Conservation (phyloP, 2,888 invertebrate genomes). For the Hirtodrosophila cameraria region DNA sequence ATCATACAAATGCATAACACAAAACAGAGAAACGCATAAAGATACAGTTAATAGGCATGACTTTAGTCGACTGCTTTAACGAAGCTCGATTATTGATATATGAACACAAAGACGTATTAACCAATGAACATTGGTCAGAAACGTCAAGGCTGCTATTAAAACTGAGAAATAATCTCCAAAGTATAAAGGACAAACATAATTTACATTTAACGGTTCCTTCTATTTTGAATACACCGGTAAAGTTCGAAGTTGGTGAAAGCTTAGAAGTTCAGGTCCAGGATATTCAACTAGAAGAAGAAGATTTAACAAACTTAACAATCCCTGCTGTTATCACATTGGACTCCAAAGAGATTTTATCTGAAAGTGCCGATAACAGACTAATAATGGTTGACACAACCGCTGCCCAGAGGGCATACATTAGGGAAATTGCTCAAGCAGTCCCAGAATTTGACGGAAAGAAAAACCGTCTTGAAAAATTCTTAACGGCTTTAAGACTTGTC, state of each 20-base stretch:
- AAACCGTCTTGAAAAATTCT: constrained; percentile 2
- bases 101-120: constrained; percentile 18
- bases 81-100: constrained; percentile 20
- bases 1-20: neutral
- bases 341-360: constrained; percentile 11
- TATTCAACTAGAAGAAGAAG: constrained; percentile 4
- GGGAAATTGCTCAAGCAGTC: constrained; percentile 4
- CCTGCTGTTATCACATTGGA: constrained; percentile 11
- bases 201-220: neutral
- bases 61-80: constrained; percentile 8
- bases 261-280: constrained; percentile 3
- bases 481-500: neutral
- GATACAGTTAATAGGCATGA: neutral
- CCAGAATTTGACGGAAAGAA: constrained; percentile 18
- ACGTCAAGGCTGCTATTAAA: constrained; percentile 6
- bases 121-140: constrained; percentile 20
- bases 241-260: neutral
- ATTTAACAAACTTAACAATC: constrained; percentile 4
- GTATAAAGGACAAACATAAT: neutral
- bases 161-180: constrained; percentile 5
- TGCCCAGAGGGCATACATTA: constrained; percentile 10
- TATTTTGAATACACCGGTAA: constrained; percentile 6
- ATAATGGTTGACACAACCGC: constrained; percentile 12
- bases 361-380: constrained; percentile 2
- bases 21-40: constrained; percentile 1